A percentile compares a stretch with the other conserved stretches of the same genome.
Evolutionary conservation across 2,113 vertebrate species (phyloP).

Genomic region (Poeciliopsis retropinna): DNA sequence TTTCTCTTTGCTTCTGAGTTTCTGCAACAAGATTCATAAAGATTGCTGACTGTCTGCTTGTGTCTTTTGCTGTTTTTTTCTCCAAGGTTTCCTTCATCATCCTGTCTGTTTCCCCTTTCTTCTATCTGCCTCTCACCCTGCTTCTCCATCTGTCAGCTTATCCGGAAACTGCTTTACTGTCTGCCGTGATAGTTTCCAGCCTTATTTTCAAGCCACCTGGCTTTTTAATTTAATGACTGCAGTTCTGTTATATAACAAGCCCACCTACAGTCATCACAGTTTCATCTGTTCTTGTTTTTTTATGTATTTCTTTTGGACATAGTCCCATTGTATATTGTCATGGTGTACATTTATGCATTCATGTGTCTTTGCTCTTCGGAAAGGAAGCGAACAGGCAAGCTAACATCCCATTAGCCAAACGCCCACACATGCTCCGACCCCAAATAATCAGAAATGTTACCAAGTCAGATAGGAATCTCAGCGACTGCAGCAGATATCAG

Average conservation of each 20-base stretch:
- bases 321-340: neutral
- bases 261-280: slow-evolving; percentile 42
- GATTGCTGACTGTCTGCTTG: neutral
- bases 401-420: slow-evolving; percentile 54
- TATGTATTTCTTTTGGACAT: neutral
- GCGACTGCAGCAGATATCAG: slow-evolving; percentile 24
- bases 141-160: slow-evolving; percentile 63
- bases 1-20: neutral
- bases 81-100: slow-evolving; percentile 23
- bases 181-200: slow-evolving; percentile 50
- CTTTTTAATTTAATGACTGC: slow-evolving; percentile 62
- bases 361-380: slow-evolving; percentile 46
- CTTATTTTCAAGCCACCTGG: slow-evolving; percentile 59
- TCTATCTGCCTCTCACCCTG: slow-evolving; percentile 36
- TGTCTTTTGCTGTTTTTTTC: neutral
- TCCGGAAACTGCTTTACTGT: slow-evolving; percentile 47
- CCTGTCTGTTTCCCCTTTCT: slow-evolving; percentile 35
- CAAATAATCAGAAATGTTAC: slow-evolving; percentile 54
- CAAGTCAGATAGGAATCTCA: slow-evolving; percentile 42
- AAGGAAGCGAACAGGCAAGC: slow-evolving; percentile 37
- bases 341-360: neutral
- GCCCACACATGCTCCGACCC: slow-evolving; percentile 50
- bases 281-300: slow-evolving; percentile 19
- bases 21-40: neutral
- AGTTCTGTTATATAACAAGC: slow-evolving; percentile 62